Conservation (phyloP, 1,140 invertebrate genomes). For the Caenorhabditis latens region DNA sequence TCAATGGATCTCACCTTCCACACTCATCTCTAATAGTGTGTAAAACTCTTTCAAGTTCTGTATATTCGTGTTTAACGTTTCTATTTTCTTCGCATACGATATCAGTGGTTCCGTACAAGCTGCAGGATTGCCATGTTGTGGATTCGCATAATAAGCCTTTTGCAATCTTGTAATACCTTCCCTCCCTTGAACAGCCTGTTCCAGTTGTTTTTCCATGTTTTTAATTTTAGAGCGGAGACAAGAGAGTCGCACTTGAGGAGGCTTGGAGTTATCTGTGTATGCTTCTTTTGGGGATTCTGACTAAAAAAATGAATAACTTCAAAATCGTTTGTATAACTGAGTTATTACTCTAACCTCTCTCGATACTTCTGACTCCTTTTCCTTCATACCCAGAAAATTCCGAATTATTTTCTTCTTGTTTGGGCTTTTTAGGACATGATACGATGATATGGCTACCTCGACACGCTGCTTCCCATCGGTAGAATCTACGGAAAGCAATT, state of each 20-base stretch:
- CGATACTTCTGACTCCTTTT: not conserved
- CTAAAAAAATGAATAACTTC: not conserved
- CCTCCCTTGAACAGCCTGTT: conserved; percentile 12
- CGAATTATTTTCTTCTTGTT: not conserved
- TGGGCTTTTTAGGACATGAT: not conserved
- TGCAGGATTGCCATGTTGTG: conserved; percentile 16
- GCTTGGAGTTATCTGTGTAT: not conserved
- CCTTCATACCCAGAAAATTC: conserved; percentile 12
- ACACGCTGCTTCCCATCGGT: not conserved
- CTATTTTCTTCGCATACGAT: conserved; percentile 7
- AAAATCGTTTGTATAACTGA: not conserved
- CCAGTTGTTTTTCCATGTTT: conserved; percentile 16
- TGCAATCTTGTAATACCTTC: conserved; percentile 15
- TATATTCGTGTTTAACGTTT: not conserved
- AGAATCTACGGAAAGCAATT: not conserved
- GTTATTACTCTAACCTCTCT: not conserved
- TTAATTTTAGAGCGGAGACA: conserved; percentile 28
- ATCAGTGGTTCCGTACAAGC: conserved; percentile 24
- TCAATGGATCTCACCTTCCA: not conserved
- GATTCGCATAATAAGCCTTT: conserved; percentile 12
- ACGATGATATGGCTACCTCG: not conserved
- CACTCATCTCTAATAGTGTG: conserved; percentile 5
- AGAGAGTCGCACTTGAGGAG: not conserved
- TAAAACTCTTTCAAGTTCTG: conserved; percentile 36
- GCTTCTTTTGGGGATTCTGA: not conserved